Base-by-base conservation (phyloP, 2,888 invertebrate species). In the Adineta ricciae region DNA sequence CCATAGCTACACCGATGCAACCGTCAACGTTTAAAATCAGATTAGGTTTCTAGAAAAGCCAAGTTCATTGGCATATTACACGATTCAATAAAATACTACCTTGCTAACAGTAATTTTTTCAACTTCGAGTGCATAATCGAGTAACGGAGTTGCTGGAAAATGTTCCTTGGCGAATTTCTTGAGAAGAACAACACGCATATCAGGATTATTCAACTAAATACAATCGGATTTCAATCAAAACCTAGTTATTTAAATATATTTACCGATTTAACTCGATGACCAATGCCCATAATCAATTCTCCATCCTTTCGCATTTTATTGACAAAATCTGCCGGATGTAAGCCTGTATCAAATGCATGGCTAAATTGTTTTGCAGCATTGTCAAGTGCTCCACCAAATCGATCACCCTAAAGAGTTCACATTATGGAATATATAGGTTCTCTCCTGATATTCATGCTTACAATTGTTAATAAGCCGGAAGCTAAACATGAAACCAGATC, bases 1-100 rank as follows among this genome's bases (percentile, higher is more conserved):
- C 98, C 92, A 99, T 97, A 27, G 96, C 94, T 73, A 96, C 96
- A 0, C 97, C 99, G 88, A 99, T 97, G 87, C 97, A 95, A 86
- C 99, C 99, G 91, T 99, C 99, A 36, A 99, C 99, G 91, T 99
- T 99, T 86, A 99, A 93, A 90, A 99, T 99, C 86, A 99, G 93
- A 92, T 99, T 99, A n/a, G 99, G 99, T 92, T 99, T 99, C 93
- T 92, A 88, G 21, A 89, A 88, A 84, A 73, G 27, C 32, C 16
- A 19, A 11, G 1, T 5, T 64, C 64, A 64, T 16, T 64, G 5
- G 5, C 1, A 36, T 14, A n/a, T 27, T 8, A 56, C 14, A 8
- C 11, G 46, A 27, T 56, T 27, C 3, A 27, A 14, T 8, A 32
- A 11, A 78, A n/a, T 41, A 0, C 41, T 99, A 78, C 78, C 41